Evolutionary conservation across 2,888 invertebrate species (phyloP), one percentile per base, ranked within the genome.

Genomic region (Endomychus coccineus): DNA sequence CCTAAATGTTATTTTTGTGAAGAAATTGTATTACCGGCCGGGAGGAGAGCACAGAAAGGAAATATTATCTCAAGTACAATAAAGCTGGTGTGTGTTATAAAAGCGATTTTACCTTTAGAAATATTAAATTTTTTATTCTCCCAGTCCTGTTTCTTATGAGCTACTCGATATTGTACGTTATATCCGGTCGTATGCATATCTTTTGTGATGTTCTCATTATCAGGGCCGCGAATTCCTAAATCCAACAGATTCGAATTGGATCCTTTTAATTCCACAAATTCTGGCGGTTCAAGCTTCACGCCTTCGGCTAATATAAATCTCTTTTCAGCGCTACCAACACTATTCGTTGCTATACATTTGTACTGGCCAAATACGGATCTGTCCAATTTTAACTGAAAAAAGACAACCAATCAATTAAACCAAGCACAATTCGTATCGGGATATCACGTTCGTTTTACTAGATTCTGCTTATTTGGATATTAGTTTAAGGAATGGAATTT

Each of bases 331-430:
- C 58, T 59, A 11, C 76, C 76, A 44, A 71, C 52, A 27, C 57
- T 58, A 50, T 77, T 77, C 39, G 59, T 56, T 1, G 71, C 74
- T 27, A 62, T 65, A 53, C 77, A 77, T 31, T 66, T 66, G 58
- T 75, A 77, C 32, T 65, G 67, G 13, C 71, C 74, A 42, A 71
- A 71, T 4, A 53, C 46, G 7, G 56, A 49, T 42, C 62, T 56
- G 12, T 56, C 55, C 28, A 67, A 54, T 24, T 54, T 48, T 3
- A 67, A 44, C 64, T 67, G 50, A 34, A 53, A 50, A n/a, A n/a
- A n/a, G n/a, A n/a, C n/a, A n/a, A n/a, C n/a, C n/a, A n/a, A n/a
- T n/a, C n/a, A n/a, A n/a, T n/a, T n/a, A n/a, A n/a, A n/a, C n/a
- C n/a, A n/a, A n/a, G n/a, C n/a, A n/a, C n/a, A n/a, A n/a, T n/a